Conservation (phyloP, 2,113 vertebrate species). For the Ceyx margarethae region DNA sequence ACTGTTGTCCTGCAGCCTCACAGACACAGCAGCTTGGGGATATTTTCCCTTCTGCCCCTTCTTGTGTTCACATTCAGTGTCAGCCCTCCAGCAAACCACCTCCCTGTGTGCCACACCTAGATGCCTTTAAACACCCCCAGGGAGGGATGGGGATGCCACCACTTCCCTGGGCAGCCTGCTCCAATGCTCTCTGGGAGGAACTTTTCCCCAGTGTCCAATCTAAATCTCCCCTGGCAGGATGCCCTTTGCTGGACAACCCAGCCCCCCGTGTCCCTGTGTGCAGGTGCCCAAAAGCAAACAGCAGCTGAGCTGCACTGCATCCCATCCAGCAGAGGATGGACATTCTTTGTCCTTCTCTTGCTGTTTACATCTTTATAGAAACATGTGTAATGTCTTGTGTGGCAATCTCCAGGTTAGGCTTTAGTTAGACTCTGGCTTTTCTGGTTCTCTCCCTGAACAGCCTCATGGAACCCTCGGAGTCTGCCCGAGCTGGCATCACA, state of each 20-base stretch:
- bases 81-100: background rate
- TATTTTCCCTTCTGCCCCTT: background rate
- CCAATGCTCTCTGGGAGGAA: background rate
- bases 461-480: background rate
- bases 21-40: background rate
- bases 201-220: background rate
- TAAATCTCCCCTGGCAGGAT: too few relatives aligned
- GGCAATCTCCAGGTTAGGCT: background rate
- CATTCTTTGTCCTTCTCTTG: background rate
- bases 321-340: background rate
- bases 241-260: background rate
- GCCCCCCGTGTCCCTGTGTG: background rate
- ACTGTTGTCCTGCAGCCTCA: background rate
- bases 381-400: background rate
- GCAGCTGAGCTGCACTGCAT: background rate
- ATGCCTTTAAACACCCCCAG: too few relatives aligned
- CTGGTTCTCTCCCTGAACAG: background rate
- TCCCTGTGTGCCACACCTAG: too few relatives aligned
- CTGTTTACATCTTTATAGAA: background rate
- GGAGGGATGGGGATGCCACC: too few relatives aligned
- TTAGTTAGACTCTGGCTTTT: background rate
- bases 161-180: background rate
- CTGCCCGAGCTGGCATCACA: background rate
- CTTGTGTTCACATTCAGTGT: accelerated
- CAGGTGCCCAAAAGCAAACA: background rate